Evolutionary conservation across 2,797 vertebrate species (phyloP).

Genomic region (Ptychobarbus kaznakovi): DNA sequence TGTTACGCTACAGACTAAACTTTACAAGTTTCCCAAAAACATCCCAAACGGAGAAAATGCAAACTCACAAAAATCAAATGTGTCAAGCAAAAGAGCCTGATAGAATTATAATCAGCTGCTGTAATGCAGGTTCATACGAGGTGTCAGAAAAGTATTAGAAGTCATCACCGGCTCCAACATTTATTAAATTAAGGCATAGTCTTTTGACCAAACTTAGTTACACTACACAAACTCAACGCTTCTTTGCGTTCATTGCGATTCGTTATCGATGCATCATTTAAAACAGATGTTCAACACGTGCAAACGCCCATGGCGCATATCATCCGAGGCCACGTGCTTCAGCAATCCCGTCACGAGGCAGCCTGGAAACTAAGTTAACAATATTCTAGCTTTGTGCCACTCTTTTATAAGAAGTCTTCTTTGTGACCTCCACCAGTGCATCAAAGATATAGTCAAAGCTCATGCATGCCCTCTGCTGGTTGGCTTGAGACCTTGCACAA

Average conservation of each 20-base stretch:
- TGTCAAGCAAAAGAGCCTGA: constrained; percentile 42
- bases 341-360: no score
- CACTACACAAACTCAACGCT: background rate
- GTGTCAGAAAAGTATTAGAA: constrained; percentile 58
- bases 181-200: background rate
- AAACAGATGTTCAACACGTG: fast-evolving
- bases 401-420: no score
- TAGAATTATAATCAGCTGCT: constrained; percentile 54
- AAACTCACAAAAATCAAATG: background rate
- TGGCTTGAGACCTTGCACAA: no score
- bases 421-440: no score
- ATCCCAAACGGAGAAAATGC: no score
- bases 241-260: no score
- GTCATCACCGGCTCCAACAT: constrained; percentile 55
- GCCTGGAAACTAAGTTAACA: background rate
- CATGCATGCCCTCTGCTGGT: no score
- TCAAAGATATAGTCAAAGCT: no score
- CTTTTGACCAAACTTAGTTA: background rate
- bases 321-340: background rate
- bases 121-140: constrained; percentile 58
- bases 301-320: background rate
- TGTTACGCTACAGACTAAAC: background rate
- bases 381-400: no score
- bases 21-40: background rate
- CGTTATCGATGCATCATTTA: background rate